Conservation (phyloP, 2,797 vertebrate genomes). For the Acrossocheilus fasciatus region DNA sequence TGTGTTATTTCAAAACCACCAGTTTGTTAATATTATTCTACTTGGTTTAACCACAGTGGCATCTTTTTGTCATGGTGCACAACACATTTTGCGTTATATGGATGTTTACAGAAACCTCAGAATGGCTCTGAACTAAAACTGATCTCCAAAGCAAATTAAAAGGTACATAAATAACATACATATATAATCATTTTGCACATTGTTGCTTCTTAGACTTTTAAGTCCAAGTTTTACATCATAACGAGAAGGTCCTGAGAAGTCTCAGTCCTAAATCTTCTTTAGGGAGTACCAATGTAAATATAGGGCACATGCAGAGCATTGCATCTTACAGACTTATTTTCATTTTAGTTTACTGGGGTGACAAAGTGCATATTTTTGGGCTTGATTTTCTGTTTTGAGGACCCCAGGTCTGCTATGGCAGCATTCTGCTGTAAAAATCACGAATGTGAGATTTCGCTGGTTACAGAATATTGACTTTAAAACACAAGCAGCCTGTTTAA, state of each 20-base stretch:
- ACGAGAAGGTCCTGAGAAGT: neutral
- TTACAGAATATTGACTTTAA: neutral
- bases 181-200: neutral
- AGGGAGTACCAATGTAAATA: neutral
- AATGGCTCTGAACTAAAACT: neutral
- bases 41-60: neutral
- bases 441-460: neutral
- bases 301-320: neutral
- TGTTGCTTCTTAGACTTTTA: too few species aligned
- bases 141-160: too few species aligned
- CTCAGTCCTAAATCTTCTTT: neutral
- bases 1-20: too few species aligned
- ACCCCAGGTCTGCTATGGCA: too few species aligned
- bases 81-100: neutral
- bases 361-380: neutral
- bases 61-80: neutral
- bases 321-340: neutral
- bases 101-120: neutral
- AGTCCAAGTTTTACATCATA: too few species aligned
- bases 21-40: neutral
- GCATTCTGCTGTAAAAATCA: too few species aligned
- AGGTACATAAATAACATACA: neutral
- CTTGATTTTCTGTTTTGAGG: neutral
- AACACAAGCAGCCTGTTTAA: neutral
- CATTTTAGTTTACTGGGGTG: neutral